Base-by-base conservation (phyloP, 2,113 vertebrate genomes). In the Dissostichus mawsoni region DNA sequence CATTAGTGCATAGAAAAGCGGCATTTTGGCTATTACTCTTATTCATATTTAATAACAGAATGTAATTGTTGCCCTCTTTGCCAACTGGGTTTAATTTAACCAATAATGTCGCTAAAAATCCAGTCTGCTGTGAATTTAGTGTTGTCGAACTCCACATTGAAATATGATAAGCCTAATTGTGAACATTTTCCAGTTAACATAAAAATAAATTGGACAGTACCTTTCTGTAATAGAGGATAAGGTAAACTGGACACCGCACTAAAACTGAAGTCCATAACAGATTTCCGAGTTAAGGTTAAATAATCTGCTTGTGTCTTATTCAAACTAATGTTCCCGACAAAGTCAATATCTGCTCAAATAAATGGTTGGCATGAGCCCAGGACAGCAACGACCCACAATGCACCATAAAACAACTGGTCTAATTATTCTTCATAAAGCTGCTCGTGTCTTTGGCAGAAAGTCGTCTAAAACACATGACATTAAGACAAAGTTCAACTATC, bases 361-460 rank as follows among this genome's bases (percentile, higher is more conserved):
- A 36, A 11, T 23, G n/a, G 20, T 56, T 67, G 36, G 50, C 56
- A 63, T 20, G 61, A 66, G 29, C 45, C 29, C 29, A 4, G 29
- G 29, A 29, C 29, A 29, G 29, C 29, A 29, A 29, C 29, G 29
- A 29, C 29, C 29, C 29, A 33, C 3, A 29, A 69, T 11, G 36
- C 65, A 62, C 58, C 16, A 13, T 11, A 1, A 18, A 48, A 33
- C 16, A 11, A 41, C n/a, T 0, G 4, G 2, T 56, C 16, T 14
- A 1, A 14, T 7, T 33, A 48, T 33, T 33, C 11, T 51, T 55
- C 36, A 41, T 33, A 33, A 29, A 45, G 59, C 41, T 12, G 16
- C 20, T 48, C 9, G 8, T 17, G 25, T 74, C 64, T 74, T 74
- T 47, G 70, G 51, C 78, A 75, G 56, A 53, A 55, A 50, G 14